A percentile compares a stretch with the other conserved stretches of the same genome.
These are phyloP conservation scores for Cygnus buccinator DNA, from an alignment of 2,113 vertebrate species.

Conservation along the genomic window DNA sequence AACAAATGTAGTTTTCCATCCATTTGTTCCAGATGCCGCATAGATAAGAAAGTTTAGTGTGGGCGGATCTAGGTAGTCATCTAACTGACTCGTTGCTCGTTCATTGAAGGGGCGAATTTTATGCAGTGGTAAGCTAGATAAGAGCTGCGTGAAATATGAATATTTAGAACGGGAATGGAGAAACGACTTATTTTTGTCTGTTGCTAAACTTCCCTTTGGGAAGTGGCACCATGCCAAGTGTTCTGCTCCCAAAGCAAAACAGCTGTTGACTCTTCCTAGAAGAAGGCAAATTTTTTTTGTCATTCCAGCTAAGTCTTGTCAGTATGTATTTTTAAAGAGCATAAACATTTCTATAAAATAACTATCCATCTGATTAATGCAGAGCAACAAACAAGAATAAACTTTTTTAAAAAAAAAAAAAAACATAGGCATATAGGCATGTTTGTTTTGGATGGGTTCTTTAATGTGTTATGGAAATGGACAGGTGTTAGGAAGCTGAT, in stretches of 20 bases:
- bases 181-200: neutral
- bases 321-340: neutral
- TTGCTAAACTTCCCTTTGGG: constrained; percentile 14
- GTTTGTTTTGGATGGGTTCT: neutral
- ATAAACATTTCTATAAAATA: neutral
- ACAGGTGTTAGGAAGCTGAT: neutral
- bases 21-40: neutral
- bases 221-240: neutral
- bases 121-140: neutral
- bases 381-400: neutral
- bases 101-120: neutral
- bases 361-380: neutral
- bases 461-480: neutral
- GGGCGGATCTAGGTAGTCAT: neutral
- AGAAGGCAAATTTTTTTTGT: neutral
- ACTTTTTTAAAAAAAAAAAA: neutral
- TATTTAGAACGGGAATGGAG: rapidly evolving
- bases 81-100: neutral
- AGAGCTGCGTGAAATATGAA: neutral
- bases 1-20: neutral
- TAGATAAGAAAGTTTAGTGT: neutral
- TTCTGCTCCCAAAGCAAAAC: constrained; percentile 25
- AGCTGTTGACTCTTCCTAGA: constrained; percentile 7
- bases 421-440: no score
- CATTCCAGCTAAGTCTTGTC: constrained; percentile 23